Evolutionary conservation across 1,140 invertebrate genomes (phyloP).

Genomic region (Centruroides sculpturatus): DNA sequence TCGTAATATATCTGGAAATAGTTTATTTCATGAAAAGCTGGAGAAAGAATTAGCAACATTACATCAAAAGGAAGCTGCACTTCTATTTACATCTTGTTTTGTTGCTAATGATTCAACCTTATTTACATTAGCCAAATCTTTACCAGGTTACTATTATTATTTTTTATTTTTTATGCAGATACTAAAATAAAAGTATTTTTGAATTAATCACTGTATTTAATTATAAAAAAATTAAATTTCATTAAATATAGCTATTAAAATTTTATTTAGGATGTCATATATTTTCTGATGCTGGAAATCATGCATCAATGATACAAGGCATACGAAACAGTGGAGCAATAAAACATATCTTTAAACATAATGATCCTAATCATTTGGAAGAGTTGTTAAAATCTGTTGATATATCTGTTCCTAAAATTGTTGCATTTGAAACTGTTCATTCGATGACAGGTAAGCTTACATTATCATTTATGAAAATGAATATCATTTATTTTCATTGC

Average conservation of each 20-base stretch:
- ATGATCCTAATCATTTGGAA: slow-evolving; percentile 75
- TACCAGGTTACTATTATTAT: slow-evolving; percentile 46
- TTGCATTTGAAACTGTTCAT: slow-evolving; percentile 99
- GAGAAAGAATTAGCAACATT: slow-evolving; percentile 70
- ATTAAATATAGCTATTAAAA: too few relatives aligned
- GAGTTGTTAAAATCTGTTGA: slow-evolving; percentile 54
- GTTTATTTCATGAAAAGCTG: slow-evolving; percentile 73
- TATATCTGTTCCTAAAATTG: slow-evolving; percentile 72
- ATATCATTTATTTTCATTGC: too few relatives aligned
- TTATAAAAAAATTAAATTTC: too few relatives aligned
- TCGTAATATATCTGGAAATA: slow-evolving; percentile 94
- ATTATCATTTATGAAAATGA: too few relatives aligned
- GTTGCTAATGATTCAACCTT: slow-evolving; percentile 96
- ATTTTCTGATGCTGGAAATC: slow-evolving; percentile 95
- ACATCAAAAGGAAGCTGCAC: slow-evolving; percentile 81
- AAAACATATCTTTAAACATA: slow-evolving; percentile 91
- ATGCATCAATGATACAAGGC: slow-evolving; percentile 97
- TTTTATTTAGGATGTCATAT: slow-evolving; percentile 58
- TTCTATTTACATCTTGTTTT: slow-evolving; percentile 93
- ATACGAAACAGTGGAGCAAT: slow-evolving; percentile 81
- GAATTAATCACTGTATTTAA: too few relatives aligned
- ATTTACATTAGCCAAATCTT: slow-evolving; percentile 70
- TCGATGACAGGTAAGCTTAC: slow-evolving; percentile 74
- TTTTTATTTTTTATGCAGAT: background rate
- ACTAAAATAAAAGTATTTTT: too few relatives aligned